Evolutionary conservation across 2,888 invertebrate genomes (phyloP).

Genomic region (Phortica magna): DNA sequence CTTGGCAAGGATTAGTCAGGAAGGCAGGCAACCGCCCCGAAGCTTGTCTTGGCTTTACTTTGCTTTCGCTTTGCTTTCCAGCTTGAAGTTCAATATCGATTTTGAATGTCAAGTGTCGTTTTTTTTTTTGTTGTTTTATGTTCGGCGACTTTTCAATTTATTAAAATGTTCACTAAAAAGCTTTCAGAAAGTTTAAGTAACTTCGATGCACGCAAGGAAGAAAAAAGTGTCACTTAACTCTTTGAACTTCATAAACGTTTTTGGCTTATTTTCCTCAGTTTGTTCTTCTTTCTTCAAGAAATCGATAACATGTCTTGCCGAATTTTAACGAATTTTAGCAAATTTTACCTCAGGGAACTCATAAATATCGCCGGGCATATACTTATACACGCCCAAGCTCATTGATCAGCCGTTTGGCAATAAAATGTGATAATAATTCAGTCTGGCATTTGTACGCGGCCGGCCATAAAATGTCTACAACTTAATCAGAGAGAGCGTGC

Average conservation of each 20-base stretch:
- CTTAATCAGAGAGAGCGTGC: conserved; percentile 6
- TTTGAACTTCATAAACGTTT: neutral
- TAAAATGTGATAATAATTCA: conserved; percentile 9
- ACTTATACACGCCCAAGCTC: neutral
- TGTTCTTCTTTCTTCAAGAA: neutral
- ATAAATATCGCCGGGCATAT: conserved; percentile 6
- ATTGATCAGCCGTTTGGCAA: neutral
- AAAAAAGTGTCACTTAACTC: neutral
- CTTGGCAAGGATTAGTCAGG: conserved; percentile 5
- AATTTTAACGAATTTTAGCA: neutral
- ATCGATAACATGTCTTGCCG: neutral
- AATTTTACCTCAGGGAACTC: conserved; percentile 19
- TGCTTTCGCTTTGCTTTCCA: neutral
- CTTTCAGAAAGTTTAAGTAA: neutral
- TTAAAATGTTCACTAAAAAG: neutral
- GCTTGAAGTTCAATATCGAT: conserved; percentile 27
- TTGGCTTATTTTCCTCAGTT: neutral
- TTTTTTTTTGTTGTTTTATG: neutral
- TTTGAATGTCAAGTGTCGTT: neutral
- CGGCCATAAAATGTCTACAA: conserved; percentile 19
- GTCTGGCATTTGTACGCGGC: neutral
- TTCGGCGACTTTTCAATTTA: neutral
- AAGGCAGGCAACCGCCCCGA: neutral
- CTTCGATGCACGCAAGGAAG: neutral
- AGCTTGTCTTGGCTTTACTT: neutral